Evolutionary conservation across 1,140 invertebrate species (phyloP), one percentile per base, ranked within the genome.

Genomic region (Forficula auricularia): DNA sequence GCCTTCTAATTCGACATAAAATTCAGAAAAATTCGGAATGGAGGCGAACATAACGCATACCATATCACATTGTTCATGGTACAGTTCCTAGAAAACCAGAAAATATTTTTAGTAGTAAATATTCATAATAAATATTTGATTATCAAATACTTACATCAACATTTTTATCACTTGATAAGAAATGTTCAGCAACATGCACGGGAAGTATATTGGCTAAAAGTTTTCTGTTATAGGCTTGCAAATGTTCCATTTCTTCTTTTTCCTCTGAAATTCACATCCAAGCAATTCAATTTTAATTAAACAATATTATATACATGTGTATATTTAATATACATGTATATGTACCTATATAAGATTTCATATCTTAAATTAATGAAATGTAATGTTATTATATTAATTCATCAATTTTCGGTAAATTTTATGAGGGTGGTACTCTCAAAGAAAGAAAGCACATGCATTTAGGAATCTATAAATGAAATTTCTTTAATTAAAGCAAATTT

Each of bases 1-100:
- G 33, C 82, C 83, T 57, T 94, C 90, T 20, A 94, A 67, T 58
- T 95, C 88, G 34, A 91, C 83, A 61, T 95, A 96, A 64, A 95
- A 95, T 52, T 95, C 89, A 1, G 88, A 92, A 63, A 96, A 96
- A 63, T 96, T 96, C 1, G 90, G 87, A 54, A 96, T 94, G 30
- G 87, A 90, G 0, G 89, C 89, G 58, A 95, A 95, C 72, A 95
- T 81, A 22, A 96, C 82, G 62, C 88, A 94, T 7, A 94, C 89
- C 40, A 77, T 85, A 48, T 88, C 84, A 61, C 91, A 96, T 59
- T 92, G 83, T 56, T 95, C 86, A 58, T 92, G 88, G 60, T 96
- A 96, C 27, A 96, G 67, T 58, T 95, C 89, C 84, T 89, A 63
- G 3, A 53, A 55, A 52, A 46, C 34, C 35, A 48, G 46, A 37